Base-by-base conservation (phyloP, 2,888 invertebrate species). In the Andrena haemorrhoa region DNA sequence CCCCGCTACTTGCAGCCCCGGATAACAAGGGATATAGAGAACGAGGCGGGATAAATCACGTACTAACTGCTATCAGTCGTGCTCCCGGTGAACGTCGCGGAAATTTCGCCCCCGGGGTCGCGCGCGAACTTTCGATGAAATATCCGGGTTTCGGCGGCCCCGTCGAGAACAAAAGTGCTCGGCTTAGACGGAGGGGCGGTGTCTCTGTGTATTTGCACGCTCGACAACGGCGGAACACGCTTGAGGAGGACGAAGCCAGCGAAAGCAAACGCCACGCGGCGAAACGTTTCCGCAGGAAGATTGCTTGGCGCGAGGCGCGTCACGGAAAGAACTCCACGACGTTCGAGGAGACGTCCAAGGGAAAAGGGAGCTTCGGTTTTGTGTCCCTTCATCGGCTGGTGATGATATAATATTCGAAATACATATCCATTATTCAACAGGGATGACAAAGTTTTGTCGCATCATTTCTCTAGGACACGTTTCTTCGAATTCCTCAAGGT, bases 21-120 rank as follows among this genome's bases (percentile, higher is more conserved):
- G 82, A 79, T 82, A 83, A 83, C 83, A 82, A 82, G 74, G 60
- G 79, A 83, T 79, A 75, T 75, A 82, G 82, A 58, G 82, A 64
- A 51, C 78, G 35, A 64, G 41, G 56, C 60, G 16, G 75, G 75
- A 75, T 75, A 79, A 83, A 82, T 83, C 82, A 82, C 79, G 33
- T 69, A 79, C 75, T 53, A 75, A 83, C 82, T 81, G 66, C 82
- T 75, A 65, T 82, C 73, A 78, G 63, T 74, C 78, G 64, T 61
- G 72, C 65, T 75, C 41, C 61, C 70, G 80, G 61, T 80, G 75
- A 75, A 79, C 53, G 75, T 70, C 66, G 8, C 61, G 41, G 80
- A 75, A 79, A 82, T 80, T 75, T 80, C 75, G 16, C 10, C 6
- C 10, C 53, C 20, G 56, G 8, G 51, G 35, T 16, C 26, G 20